phyloP scores from a whole-genome alignment of 1,140 invertebrate species.

The Drosophila sechellia region DNA sequence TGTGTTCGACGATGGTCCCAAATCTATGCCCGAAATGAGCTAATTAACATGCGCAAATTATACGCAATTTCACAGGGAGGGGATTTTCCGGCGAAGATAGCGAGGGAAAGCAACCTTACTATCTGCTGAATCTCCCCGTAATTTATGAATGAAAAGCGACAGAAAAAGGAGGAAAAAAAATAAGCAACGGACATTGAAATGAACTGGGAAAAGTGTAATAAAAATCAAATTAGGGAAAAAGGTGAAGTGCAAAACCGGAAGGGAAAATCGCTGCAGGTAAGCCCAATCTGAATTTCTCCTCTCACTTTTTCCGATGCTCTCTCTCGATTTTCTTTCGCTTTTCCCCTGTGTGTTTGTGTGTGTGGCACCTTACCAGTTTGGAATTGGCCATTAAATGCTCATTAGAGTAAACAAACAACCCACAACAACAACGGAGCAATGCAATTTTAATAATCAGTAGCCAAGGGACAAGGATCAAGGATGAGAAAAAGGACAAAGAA shows the following conservation, averaged over 20 bases:
- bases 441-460: constrained; percentile 53
- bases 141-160: constrained; percentile 73
- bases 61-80: constrained; percentile 63
- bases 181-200: constrained; percentile 1
- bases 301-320: constrained; percentile 1
- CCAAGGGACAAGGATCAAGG: constrained; percentile 15
- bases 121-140: constrained; percentile 59
- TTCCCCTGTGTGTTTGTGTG: constrained; percentile 17
- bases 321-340: background rate
- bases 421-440: constrained; percentile 42
- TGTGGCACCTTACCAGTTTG: constrained; percentile 21
- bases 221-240: constrained; percentile 44
- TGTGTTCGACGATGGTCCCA: constrained; percentile 47
- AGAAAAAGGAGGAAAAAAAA: constrained; percentile 3
- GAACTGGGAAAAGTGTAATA: constrained; percentile 41
- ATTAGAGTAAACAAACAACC: constrained; percentile 70
- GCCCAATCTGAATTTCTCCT: constrained; percentile 13
- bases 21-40: constrained; percentile 62
- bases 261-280: constrained; percentile 60
- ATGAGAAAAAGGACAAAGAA: background rate
- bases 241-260: constrained; percentile 64
- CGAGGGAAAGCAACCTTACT: constrained; percentile 14
- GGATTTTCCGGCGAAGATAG: constrained; percentile 12
- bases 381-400: constrained; percentile 73
- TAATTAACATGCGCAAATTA: constrained; percentile 76